Evolutionary conservation across 2,113 vertebrate species (phyloP).

Genomic region (Lonchura striata): DNA sequence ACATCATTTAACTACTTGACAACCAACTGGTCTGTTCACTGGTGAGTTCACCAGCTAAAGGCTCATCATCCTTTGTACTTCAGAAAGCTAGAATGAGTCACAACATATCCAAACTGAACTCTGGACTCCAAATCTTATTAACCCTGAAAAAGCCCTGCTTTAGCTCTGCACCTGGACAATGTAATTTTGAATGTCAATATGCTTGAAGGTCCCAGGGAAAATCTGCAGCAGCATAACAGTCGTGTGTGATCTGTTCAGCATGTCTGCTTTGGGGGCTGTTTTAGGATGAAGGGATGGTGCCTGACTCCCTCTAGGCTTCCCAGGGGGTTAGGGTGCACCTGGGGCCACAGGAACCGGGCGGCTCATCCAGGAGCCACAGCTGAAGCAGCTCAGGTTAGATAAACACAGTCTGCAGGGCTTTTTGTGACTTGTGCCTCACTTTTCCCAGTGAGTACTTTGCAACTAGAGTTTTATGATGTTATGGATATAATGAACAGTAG

Average conservation of each 20-base stretch:
- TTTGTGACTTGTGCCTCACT: not conserved
- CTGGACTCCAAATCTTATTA: not conserved
- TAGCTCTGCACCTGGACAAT: not conserved
- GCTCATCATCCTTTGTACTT: not conserved
- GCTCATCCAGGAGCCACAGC: not conserved
- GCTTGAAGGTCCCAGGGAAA: not conserved
- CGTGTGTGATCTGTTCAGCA: not conserved
- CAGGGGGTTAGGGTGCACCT: not conserved
- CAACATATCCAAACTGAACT: not conserved
- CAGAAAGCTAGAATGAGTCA: not conserved
- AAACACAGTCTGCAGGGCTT: not conserved
- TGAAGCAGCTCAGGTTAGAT: not conserved
- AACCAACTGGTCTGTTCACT: not conserved
- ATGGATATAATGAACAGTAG: not conserved
- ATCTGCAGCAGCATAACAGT: not conserved
- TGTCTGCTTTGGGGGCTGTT: not conserved
- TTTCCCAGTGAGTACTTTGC: not conserved
- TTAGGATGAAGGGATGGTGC: not conserved
- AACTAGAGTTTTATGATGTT: not conserved
- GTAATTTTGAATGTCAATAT: not conserved
- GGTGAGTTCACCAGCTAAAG: not conserved
- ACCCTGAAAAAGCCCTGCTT: not conserved
- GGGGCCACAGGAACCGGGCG: rapidly evolving
- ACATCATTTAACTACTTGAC: not conserved
- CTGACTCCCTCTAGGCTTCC: not conserved